Evolutionary conservation across 2,888 invertebrate genomes (phyloP).

Genomic region (Synergus japonicus): DNA sequence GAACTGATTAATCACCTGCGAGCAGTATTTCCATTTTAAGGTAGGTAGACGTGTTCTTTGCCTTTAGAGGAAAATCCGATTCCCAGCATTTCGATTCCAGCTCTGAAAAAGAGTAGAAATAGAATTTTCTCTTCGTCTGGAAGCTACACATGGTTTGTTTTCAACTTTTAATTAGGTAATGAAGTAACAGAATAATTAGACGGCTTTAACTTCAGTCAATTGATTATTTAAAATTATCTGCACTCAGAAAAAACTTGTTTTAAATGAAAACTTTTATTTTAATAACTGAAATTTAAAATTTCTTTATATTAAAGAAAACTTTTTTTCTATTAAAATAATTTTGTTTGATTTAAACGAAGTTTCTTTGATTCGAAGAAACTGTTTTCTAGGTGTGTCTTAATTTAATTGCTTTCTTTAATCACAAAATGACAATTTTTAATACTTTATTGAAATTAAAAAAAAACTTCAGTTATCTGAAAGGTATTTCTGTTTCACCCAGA

Average conservation of each 20-base stretch:
- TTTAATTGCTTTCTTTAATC: neutral
- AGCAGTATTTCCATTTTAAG: slow-evolving; percentile 43
- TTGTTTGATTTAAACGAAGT: no score
- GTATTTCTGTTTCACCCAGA: no score
- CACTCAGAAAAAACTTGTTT: no score
- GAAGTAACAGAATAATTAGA: neutral
- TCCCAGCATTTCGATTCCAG: slow-evolving; percentile 22
- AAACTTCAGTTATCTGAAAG: no score
- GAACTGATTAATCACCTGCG: neutral
- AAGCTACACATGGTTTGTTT: neutral
- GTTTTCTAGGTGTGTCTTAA: no score
- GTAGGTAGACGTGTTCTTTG: slow-evolving; percentile 41
- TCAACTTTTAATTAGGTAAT: neutral
- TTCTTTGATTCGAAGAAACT: no score
- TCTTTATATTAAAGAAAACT: no score
- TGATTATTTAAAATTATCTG: neutral
- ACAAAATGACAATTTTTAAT: no score
- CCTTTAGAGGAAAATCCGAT: slow-evolving; percentile 50
- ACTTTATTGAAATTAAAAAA: no score
- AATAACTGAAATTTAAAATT: no score
- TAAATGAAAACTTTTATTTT: no score
- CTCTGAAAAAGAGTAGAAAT: neutral
- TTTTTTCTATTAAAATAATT: no score
- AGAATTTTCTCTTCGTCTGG: neutral
- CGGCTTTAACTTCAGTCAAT: neutral